phyloP scores from a whole-genome alignment of 2,797 vertebrate species.

The Bradypus variegatus region DNA sequence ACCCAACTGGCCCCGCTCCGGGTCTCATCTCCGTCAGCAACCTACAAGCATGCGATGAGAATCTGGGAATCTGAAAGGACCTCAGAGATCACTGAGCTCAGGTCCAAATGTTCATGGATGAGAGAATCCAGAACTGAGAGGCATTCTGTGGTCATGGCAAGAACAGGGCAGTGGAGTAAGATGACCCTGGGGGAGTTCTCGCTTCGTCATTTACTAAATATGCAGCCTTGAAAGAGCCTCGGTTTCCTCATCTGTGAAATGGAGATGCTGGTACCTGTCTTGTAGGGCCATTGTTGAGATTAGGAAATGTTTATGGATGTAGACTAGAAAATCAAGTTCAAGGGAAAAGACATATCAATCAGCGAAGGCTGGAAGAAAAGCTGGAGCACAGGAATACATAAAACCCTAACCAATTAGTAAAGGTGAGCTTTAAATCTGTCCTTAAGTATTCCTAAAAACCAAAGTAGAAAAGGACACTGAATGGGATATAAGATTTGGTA shows the following conservation, averaged over 20 bases:
- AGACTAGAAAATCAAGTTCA: constrained; percentile 7
- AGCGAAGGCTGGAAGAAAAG: not conserved
- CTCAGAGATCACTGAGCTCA: not conserved
- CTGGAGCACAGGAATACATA: not conserved
- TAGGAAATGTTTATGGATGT: not conserved
- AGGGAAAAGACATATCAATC: not conserved
- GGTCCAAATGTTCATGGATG: not conserved
- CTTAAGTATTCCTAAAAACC: not conserved
- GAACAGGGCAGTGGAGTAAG: not conserved
- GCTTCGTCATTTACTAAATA: not conserved
- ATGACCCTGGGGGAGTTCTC: not conserved
- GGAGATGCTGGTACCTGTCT: not conserved
- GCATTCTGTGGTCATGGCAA: not conserved
- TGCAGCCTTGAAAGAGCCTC: not conserved
- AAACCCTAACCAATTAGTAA: not conserved
- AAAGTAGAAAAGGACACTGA: not conserved
- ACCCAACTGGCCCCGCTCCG: constrained; percentile 16
- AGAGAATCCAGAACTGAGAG: not conserved
- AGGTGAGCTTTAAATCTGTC: not conserved
- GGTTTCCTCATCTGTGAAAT: not conserved
- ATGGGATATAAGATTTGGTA: not conserved
- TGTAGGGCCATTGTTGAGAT: not conserved
- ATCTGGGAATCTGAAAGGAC: constrained; percentile 13
- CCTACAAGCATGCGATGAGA: not conserved
- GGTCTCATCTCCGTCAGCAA: constrained; percentile 34